Base-by-base conservation (phyloP, 2,888 invertebrate species). In the Axea sp. region DNA sequence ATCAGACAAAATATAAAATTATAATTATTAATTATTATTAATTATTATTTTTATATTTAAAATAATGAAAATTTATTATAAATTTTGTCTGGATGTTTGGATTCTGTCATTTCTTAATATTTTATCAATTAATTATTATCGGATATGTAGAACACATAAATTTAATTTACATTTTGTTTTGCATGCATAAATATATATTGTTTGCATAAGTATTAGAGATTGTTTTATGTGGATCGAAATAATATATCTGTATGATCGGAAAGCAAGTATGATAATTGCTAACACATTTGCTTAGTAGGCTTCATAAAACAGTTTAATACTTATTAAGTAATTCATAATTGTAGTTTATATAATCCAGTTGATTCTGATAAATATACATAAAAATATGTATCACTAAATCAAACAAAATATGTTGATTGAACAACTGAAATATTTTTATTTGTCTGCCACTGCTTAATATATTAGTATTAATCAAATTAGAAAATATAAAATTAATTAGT, bases 131-230 rank as follows among this genome's bases (percentile, higher is more conserved):
- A 12, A 53, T 28, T 28, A 62, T 43, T 15, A 33, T 64, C 30
- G 8, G n/a, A 26, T 51, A 28, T 30, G 57, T 59, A 68, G 68
- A 31, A 15, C 39, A 49, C 7, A 37, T 19, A 31, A 68, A 12
- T 14, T 17, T 17, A 7, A 47, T 31, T 12, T 12, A 31, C 47
- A 26, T 49, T 49, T 47, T 14, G 19, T 55, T 55, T 41, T 49
- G 71, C 71, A 72, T 72, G 71, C 22, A 28, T 17, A 41, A 69
- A 19, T 49, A 51, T 14, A 45, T 39, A 57, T 30, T 60, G 47
- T 55, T 57, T 72, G 71, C 71, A 72, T 72, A 64, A 57, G 31
- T 24, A 39, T 71, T 71, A 47, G 71, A 30, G 28, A 55, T 71
- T 35, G 71, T 71, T 49, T 31, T 51, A 49, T 60, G 55, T 64